Conservation (phyloP, 2,888 invertebrate species). For the Drosophila anomalipes region DNA sequence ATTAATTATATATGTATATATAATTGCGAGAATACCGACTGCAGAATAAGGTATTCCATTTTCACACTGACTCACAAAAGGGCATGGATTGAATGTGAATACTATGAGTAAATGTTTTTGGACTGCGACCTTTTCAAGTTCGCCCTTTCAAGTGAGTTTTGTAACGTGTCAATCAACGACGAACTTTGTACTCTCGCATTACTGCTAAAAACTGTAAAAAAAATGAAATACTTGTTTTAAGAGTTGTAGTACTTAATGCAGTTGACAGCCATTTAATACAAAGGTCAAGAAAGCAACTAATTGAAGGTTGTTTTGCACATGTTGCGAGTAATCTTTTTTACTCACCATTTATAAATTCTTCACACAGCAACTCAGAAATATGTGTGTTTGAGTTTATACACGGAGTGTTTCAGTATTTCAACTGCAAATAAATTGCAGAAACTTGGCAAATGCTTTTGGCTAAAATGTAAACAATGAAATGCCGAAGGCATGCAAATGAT, state of each 20-base stretch:
- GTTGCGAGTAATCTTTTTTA: constrained; percentile 23
- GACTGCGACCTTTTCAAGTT: constrained; percentile 19
- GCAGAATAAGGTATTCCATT: not conserved
- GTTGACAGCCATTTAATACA: constrained; percentile 24
- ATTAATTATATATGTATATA: not conserved
- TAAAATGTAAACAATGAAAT: constrained; percentile 21
- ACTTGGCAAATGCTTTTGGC: constrained; percentile 24
- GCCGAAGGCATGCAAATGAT: constrained; percentile 28
- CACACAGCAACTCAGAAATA: not conserved
- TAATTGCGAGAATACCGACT: not conserved
- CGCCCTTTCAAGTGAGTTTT: constrained; percentile 2
- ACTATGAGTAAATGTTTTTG: constrained; percentile 1
- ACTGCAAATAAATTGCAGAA: constrained; percentile 17
- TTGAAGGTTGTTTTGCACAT: constrained; percentile 19
- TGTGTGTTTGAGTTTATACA: not conserved
- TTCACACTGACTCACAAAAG: constrained; percentile 6
- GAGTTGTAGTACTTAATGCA: constrained; percentile 12
- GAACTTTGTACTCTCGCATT: constrained; percentile 30
- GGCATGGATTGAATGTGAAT: constrained; percentile 9
- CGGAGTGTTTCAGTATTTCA: constrained; percentile 2
- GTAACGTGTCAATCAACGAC: constrained; percentile 27
- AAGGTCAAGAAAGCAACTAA: constrained; percentile 35
- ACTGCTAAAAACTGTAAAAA: constrained; percentile 23
- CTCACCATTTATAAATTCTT: constrained; percentile 23
- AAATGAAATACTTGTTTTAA: constrained; percentile 33